phyloP scores from a whole-genome alignment of 2,888 invertebrate genomes.

The Troides oblongomaculatus region DNA sequence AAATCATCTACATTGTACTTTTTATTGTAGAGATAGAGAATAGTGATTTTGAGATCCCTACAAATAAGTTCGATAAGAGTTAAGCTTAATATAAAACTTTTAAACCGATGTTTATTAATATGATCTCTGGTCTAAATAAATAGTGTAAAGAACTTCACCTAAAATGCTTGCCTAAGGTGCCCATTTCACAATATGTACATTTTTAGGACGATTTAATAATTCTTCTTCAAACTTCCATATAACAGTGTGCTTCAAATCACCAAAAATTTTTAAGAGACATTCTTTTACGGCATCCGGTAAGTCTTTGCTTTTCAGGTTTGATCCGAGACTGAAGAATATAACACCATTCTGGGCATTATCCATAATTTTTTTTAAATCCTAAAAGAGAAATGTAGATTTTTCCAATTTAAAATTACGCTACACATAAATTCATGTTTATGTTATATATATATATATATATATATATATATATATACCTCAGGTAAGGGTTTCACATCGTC shows the following conservation, averaged over 20 bases:
- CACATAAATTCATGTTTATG: too few species aligned
- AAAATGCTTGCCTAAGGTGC: slow-evolving; percentile 59
- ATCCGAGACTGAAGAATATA: slow-evolving; percentile 69
- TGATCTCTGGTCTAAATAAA: too few species aligned
- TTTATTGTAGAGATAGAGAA: too few species aligned
- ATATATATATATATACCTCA: too few species aligned
- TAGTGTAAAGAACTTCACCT: slow-evolving; percentile 35
- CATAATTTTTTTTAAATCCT: slow-evolving; percentile 56
- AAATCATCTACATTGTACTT: too few species aligned
- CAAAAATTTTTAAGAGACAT: slow-evolving; percentile 53
- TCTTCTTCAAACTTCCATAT: slow-evolving; percentile 67
- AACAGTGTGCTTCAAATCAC: slow-evolving; percentile 58
- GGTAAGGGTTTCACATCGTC: slow-evolving; percentile 51
- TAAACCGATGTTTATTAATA: too few species aligned
- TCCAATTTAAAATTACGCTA: too few species aligned
- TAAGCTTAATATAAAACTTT: too few species aligned
- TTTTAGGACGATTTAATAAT: slow-evolving; percentile 47
- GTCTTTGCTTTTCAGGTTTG: slow-evolving; percentile 51
- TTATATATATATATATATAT: slow-evolving; percentile 16
- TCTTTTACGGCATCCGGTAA: slow-evolving; percentile 49
- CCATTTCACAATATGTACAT: slow-evolving; percentile 62
- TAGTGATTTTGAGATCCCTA: too few species aligned
- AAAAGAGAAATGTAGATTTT: too few species aligned
- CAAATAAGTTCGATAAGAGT: too few species aligned
- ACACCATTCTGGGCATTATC: slow-evolving; percentile 59